These are phyloP conservation scores for Plectrocnemia conspersa DNA, from an alignment of 1,140 invertebrate species.

Conservation along the genomic window DNA sequence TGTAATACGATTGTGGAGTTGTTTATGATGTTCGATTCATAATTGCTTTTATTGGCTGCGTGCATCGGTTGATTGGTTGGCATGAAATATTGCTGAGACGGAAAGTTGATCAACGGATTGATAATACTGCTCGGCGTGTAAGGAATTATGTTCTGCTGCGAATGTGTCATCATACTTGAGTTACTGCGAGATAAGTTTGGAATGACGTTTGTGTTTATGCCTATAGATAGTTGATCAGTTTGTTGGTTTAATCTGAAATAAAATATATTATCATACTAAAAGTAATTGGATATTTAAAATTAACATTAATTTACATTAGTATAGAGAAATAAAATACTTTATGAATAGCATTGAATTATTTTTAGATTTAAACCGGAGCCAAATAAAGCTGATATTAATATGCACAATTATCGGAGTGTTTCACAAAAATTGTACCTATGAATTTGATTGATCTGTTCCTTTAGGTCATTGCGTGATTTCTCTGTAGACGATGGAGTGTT, in stretches of 20 bases:
- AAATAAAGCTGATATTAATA: slow-evolving; percentile 3
- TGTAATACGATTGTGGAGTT: too few relatives aligned
- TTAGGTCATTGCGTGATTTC: slow-evolving; percentile 49
- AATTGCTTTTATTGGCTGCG: too few relatives aligned
- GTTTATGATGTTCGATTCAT: too few relatives aligned
- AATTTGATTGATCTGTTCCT: slow-evolving; percentile 54
- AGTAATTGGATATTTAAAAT: too few relatives aligned
- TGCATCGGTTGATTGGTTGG: slow-evolving; percentile 11
- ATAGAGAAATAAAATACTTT: too few relatives aligned
- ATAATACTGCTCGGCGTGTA: slow-evolving; percentile 21
- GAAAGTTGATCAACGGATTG: slow-evolving; percentile 30
- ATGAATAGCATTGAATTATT: too few relatives aligned
- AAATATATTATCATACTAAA: too few relatives aligned
- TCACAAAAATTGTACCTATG: slow-evolving; percentile 42
- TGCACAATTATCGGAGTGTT: slow-evolving; percentile 4
- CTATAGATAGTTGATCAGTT: slow-evolving; percentile 37
- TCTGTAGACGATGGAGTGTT: slow-evolving; percentile 57
- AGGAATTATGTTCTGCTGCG: slow-evolving; percentile 24
- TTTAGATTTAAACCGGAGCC: too few relatives aligned
- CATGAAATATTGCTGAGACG: slow-evolving; percentile 22
- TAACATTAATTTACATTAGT: too few relatives aligned
- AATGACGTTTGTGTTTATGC: slow-evolving; percentile 5
- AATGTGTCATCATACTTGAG: slow-evolving; percentile 20
- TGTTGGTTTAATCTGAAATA: slow-evolving; percentile 45
- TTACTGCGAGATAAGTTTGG: slow-evolving; percentile 24